These are phyloP conservation scores for Eupelmus urozonus DNA, from an alignment of 2,888 invertebrate species.

Conservation along the genomic window DNA sequence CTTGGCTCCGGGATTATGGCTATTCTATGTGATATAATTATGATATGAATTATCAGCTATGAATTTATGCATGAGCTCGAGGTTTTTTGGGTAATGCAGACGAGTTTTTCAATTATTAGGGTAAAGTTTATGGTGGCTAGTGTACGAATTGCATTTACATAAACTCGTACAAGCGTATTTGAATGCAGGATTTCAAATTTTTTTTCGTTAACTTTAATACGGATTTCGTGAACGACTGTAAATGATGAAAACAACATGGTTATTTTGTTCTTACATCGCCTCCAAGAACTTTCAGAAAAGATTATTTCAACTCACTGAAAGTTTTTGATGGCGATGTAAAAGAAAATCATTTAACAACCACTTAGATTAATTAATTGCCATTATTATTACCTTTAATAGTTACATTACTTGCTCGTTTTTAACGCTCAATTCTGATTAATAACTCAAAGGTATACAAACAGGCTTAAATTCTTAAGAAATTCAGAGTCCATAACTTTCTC, in stretches of 20 bases:
- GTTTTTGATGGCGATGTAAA: too few relatives aligned
- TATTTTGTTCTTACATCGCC: too few relatives aligned
- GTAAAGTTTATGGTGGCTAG: not conserved
- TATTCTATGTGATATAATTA: not conserved
- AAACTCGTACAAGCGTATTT: too few relatives aligned
- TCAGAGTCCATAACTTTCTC: constrained; percentile 39
- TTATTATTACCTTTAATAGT: constrained; percentile 10
- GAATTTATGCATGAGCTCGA: not conserved
- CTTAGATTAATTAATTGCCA: constrained; percentile 21
- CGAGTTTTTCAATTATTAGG: not conserved
- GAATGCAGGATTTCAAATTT: too few relatives aligned
- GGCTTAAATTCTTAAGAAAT: constrained; percentile 20
- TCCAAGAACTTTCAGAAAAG: too few relatives aligned
- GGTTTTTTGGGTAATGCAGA: too few relatives aligned
- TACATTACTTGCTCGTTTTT: constrained; percentile 7
- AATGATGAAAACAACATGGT: too few relatives aligned
- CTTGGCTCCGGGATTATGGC: not conserved
- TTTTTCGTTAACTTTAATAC: too few relatives aligned
- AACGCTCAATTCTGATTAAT: constrained; percentile 21
- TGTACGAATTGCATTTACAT: too few relatives aligned
- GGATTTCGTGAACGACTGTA: too few relatives aligned
- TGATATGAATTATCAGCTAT: not conserved
- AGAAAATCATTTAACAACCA: not conserved
- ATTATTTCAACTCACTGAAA: too few relatives aligned
- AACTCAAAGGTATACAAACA: constrained; percentile 11